Evolutionary conservation across 2,888 invertebrate species (phyloP).

Genomic region (Caenorhabditis afra): DNA sequence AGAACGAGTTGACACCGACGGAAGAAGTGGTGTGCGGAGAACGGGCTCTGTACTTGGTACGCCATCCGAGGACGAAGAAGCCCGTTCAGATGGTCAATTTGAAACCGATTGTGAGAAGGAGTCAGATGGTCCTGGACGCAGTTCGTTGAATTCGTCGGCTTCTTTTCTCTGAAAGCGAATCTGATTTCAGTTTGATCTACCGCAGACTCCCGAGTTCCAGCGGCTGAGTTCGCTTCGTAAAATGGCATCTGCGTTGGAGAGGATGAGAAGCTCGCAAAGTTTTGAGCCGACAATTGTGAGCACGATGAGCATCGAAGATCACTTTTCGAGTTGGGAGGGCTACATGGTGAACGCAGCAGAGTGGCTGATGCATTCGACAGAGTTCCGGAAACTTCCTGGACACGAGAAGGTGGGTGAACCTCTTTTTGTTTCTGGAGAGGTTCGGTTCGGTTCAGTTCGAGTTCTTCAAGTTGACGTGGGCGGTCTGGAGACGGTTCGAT

Average conservation of each 20-base stretch:
- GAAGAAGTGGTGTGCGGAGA: no score
- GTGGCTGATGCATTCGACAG: slow-evolving; percentile 31
- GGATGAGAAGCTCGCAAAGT: background rate
- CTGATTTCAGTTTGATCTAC: no score
- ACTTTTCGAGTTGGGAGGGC: slow-evolving; percentile 23
- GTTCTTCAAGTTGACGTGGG: slow-evolving; percentile 47
- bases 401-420: slow-evolving; percentile 27
- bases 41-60: no score
- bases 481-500: slow-evolving; percentile 38
- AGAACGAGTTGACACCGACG: slow-evolving; percentile 12
- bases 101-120: no score
- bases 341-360: slow-evolving; percentile 34
- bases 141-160: no score
- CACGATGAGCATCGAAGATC: slow-evolving; percentile 5
- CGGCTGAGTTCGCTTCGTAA: no score
- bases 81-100: background rate
- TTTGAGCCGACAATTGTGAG: slow-evolving; percentile 9
- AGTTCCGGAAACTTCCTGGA: slow-evolving; percentile 30
- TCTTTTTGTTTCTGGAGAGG: background rate
- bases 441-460: slow-evolving; percentile 10
- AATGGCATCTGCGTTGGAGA: slow-evolving; percentile 8
- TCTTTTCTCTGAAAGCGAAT: no score
- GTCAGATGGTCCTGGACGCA: no score
- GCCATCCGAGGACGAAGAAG: no score
- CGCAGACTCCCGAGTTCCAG: no score